A percentile compares a stretch with the other conserved stretches of the same genome.
Conservation (phyloP, 2,797 vertebrate genomes). For the Danio albolineatus region DNA sequence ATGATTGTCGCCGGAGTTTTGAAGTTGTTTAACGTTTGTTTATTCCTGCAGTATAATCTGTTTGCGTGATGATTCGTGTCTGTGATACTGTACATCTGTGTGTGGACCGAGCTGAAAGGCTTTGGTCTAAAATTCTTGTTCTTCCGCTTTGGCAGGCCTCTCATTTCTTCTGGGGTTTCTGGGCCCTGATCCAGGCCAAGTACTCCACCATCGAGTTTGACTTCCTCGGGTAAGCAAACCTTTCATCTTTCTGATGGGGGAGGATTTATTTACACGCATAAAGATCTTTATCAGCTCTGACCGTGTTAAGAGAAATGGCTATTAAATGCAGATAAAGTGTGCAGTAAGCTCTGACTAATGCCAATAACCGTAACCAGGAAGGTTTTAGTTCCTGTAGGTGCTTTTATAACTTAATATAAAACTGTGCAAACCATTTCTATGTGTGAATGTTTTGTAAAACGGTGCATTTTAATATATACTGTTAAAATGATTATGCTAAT, state of each 20-base stretch:
- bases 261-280: not conserved
- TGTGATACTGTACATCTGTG: slow-evolving; percentile 2
- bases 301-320: slow-evolving; percentile 6
- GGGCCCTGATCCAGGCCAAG: slow-evolving; percentile 96
- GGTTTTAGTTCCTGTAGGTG: not conserved
- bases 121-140: slow-evolving; percentile 27
- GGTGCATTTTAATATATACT: too few relatives aligned
- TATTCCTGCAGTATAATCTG: not conserved
- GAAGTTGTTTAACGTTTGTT: not conserved
- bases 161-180: slow-evolving; percentile 97
- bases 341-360: not conserved
- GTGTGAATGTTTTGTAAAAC: too few relatives aligned
- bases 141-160: slow-evolving; percentile 82
- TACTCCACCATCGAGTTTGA: slow-evolving; percentile 96
- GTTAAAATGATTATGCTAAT: too few relatives aligned
- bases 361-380: not conserved
- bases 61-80: not conserved
- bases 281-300: not conserved
- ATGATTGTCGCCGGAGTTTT: not conserved
- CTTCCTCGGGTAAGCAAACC: slow-evolving; percentile 89
- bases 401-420: not conserved
- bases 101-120: not conserved
- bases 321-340: not conserved
- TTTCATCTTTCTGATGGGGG: slow-evolving; percentile 7
- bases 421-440: not conserved